These are phyloP conservation scores for Anguilla marmorata DNA, from an alignment of 2,797 vertebrate genomes.

Conservation along the genomic window DNA sequence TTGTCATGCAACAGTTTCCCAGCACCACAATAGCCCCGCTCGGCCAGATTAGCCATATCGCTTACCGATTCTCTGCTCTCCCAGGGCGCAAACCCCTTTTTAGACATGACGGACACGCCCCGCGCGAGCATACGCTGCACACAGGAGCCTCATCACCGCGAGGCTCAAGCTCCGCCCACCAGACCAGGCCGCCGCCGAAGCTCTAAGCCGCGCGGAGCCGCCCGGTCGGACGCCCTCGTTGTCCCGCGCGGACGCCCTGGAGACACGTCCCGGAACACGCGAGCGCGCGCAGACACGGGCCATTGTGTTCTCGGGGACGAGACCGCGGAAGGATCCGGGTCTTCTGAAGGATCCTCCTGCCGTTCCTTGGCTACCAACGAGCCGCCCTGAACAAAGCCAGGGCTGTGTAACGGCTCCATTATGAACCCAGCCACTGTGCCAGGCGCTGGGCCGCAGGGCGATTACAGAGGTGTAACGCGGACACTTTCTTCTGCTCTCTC, in stretches of 20 bases:
- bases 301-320: neutral
- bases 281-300: neutral
- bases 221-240: neutral
- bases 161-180: neutral
- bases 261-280: neutral
- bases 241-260: neutral
- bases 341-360: constrained; percentile 1
- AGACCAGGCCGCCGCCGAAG: neutral
- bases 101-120: neutral
- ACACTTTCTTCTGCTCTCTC: neutral
- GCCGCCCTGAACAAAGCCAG: neutral
- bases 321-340: neutral
- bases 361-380: neutral
- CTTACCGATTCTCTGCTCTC: neutral
- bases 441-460: neutral
- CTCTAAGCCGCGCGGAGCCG: neutral
- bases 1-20: neutral
- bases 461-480: neutral
- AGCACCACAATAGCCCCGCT: neutral
- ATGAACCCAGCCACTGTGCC: neutral
- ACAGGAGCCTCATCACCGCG: neutral
- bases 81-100: neutral
- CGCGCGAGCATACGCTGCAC: neutral
- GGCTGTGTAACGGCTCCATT: neutral
- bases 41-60: neutral